A percentile compares a stretch with the other conserved stretches of the same genome.
These are phyloP conservation scores for Dioctria linearis DNA, from an alignment of 2,888 invertebrate species.

Conservation along the genomic window DNA sequence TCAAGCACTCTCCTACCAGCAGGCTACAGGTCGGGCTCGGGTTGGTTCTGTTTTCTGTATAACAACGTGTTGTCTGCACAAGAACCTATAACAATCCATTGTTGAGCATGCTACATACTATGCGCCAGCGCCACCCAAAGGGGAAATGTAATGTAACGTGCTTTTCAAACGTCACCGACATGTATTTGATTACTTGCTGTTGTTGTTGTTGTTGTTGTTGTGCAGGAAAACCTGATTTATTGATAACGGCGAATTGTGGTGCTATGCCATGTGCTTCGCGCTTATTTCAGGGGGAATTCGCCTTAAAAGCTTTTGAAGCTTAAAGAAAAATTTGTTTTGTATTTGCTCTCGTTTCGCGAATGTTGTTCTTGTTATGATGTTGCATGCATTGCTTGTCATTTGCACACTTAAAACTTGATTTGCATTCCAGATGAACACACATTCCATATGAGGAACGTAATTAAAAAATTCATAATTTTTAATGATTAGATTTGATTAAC, in stretches of 20 bases:
- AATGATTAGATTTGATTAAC: no score
- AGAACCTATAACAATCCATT: not conserved
- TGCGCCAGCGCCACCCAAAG: constrained; percentile 13
- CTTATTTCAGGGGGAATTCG: not conserved
- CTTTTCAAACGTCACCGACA: constrained; percentile 2
- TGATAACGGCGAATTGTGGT: not conserved
- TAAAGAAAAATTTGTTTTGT: no score
- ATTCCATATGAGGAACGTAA: no score
- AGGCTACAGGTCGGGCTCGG: not conserved
- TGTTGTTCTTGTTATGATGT: no score
- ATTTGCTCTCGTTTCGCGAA: no score
- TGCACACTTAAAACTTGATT: no score
- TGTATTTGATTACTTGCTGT: not conserved
- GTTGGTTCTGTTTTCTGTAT: not conserved
- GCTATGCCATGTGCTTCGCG: not conserved
- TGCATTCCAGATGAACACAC: no score
- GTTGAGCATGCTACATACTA: no score
- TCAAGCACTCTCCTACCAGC: not conserved
- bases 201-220: no score
- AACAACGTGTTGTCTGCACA: constrained; percentile 41
- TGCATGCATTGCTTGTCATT: no score
- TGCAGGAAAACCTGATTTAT: not conserved
- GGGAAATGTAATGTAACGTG: not conserved
- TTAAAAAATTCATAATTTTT: no score
- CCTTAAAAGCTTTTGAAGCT: not conserved